phyloP scores from a whole-genome alignment of 2,888 invertebrate species.

The Scaptomyza caliginosa region DNA sequence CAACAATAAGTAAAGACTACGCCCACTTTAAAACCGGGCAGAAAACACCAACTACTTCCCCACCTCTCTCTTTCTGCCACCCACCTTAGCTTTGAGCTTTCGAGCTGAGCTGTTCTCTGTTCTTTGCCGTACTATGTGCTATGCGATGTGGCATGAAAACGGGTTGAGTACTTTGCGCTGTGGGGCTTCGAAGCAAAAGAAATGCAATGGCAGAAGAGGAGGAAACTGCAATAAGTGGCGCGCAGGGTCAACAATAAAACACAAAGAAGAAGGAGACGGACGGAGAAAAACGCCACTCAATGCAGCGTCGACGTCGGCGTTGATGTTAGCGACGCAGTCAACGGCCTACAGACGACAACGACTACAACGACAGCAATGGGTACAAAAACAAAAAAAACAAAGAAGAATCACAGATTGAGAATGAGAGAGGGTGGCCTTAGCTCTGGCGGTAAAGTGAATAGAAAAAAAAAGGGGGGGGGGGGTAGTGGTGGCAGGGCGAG shows the following conservation, averaged over 20 bases:
- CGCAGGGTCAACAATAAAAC: conserved; percentile 78
- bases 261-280: conserved; percentile 6
- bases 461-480: background rate
- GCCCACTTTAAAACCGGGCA: conserved; percentile 49
- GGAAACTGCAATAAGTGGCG: conserved; percentile 77
- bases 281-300: conserved; percentile 69
- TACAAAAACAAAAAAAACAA: conserved; percentile 48
- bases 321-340: conserved; percentile 57
- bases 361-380: conserved; percentile 50
- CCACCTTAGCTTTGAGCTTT: conserved; percentile 16
- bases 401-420: conserved; percentile 13
- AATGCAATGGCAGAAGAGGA: conserved; percentile 69
- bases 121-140: conserved; percentile 26
- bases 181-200: conserved; percentile 79
- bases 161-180: conserved; percentile 71
- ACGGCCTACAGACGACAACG: conserved; percentile 66
- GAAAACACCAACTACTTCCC: background rate
- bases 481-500: conserved; percentile 5
- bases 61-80: conserved; percentile 4
- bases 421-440: background rate
- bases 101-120: background rate
- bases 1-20: conserved; percentile 56
- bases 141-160: conserved; percentile 44
- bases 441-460: background rate
- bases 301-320: conserved; percentile 39